These are phyloP conservation scores for Belgica antarctica DNA, from an alignment of 2,888 invertebrate genomes.

Conservation along the genomic window DNA sequence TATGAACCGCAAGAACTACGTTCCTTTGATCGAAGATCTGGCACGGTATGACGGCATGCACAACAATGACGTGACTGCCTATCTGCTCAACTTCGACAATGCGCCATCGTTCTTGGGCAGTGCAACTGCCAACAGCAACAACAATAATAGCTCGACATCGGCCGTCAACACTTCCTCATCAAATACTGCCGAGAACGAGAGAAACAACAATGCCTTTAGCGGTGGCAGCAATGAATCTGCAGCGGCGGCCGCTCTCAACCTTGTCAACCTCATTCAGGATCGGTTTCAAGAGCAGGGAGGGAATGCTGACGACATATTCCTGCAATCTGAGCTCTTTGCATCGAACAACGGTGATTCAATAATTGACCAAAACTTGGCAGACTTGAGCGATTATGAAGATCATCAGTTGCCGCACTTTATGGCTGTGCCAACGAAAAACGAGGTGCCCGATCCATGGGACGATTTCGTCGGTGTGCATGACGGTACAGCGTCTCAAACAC, in stretches of 20 bases:
- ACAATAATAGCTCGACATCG: not conserved
- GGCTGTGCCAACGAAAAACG: constrained; percentile 53
- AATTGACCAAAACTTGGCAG: constrained; percentile 61
- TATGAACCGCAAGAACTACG: constrained; percentile 55
- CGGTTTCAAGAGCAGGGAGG: constrained; percentile 24
- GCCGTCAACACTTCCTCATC: constrained; percentile 15
- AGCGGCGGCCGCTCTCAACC: constrained; percentile 48
- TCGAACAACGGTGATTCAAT: constrained; percentile 54
- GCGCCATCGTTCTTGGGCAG: constrained; percentile 47
- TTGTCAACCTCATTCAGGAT: constrained; percentile 26
- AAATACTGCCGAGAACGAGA: not conserved
- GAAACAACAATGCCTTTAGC: constrained; percentile 15
- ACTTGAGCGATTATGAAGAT: constrained; percentile 58
- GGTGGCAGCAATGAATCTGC: constrained; percentile 45
- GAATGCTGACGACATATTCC: constrained; percentile 50
- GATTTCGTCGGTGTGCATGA: constrained; percentile 52
- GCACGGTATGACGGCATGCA: constrained; percentile 66
- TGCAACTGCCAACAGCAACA: constrained; percentile 46
- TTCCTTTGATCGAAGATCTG: constrained; percentile 54
- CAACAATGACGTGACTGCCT: constrained; percentile 58
- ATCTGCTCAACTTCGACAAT: constrained; percentile 60
- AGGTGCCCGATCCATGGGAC: constrained; percentile 56
- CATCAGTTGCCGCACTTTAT: constrained; percentile 48
- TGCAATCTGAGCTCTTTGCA: constrained; percentile 52
- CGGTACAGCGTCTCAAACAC: constrained; percentile 56